phyloP scores from a whole-genome alignment of 2,888 invertebrate species.

The Melieria omissa region DNA sequence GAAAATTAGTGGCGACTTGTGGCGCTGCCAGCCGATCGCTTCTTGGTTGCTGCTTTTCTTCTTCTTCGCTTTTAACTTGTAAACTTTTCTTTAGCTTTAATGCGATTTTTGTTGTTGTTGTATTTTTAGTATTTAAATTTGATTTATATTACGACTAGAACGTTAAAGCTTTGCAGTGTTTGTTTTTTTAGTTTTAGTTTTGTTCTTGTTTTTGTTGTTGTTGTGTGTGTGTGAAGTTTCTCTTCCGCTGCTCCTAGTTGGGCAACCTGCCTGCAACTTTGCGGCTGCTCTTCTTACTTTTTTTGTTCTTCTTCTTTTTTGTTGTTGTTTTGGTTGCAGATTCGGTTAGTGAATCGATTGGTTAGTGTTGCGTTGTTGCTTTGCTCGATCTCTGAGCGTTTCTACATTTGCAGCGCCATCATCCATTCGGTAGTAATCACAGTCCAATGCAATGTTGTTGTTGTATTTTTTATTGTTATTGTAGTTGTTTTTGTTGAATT shows the following conservation, averaged over 20 bases:
- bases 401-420: constrained; percentile 6
- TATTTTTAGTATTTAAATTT: constrained; percentile 46
- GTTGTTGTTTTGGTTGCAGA: not conserved
- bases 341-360: not conserved
- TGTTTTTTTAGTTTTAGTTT: constrained; percentile 33
- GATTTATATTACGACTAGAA: constrained; percentile 51
- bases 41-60: no score
- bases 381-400: no score
- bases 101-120: constrained; percentile 16
- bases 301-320: not conserved
- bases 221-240: constrained; percentile 11
- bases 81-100: constrained; percentile 36
- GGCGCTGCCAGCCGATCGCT: no score
- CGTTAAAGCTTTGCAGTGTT: constrained; percentile 35
- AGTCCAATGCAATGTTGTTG: constrained; percentile 19
- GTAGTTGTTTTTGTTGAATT: not conserved
- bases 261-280: constrained; percentile 1
- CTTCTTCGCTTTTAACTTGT: constrained; percentile 10
- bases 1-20: no score
- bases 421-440: constrained; percentile 29
- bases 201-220: not conserved
- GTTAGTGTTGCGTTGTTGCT: constrained; percentile 10
- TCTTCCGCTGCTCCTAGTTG: not conserved
- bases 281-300: not conserved
- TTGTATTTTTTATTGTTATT: not conserved